Conservation (phyloP, 2,797 vertebrate species). For the Craterocephalus amniculus region DNA sequence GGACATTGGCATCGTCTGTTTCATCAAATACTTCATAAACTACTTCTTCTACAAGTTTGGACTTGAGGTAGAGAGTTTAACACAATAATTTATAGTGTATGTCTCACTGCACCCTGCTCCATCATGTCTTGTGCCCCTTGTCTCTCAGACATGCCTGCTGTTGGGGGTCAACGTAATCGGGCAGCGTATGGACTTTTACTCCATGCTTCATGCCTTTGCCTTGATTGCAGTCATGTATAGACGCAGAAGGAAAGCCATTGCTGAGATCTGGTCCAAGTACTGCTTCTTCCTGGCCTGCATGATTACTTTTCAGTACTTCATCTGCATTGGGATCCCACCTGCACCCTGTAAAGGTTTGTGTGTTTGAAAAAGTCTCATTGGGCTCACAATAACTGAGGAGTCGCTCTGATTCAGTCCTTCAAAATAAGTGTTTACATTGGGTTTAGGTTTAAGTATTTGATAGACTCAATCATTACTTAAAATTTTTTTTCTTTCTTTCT, state of each 20-base stretch:
- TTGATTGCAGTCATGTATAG: constrained; percentile 91
- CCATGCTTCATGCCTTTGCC: constrained; percentile 94
- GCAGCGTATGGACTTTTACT: constrained; percentile 98
- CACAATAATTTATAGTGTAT: neutral
- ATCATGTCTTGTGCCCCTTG: neutral
- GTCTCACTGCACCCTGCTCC: neutral
- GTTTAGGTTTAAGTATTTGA: neutral
- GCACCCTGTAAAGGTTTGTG: constrained; percentile 92
- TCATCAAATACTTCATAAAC: constrained; percentile 97
- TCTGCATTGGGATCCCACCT: constrained; percentile 96
- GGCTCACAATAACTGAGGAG: neutral
- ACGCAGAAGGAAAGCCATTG: constrained; percentile 96
- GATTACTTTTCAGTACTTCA: constrained; percentile 94
- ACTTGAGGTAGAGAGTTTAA: constrained; percentile 85
- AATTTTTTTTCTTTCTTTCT: no score
- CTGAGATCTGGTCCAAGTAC: constrained; percentile 98
- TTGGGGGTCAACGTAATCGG: constrained; percentile 95
- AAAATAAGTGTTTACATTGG: neutral
- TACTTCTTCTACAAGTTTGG: constrained; percentile 99
- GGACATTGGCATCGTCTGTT: constrained; percentile 91
- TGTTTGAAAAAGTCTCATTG: neutral
- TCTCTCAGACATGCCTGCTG: constrained; percentile 92
- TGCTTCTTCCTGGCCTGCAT: constrained; percentile 96
- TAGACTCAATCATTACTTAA: no score
- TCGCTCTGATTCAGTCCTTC: neutral